Conservation (phyloP, 1,140 invertebrate genomes). For the Dreissena rostriformis region DNA sequence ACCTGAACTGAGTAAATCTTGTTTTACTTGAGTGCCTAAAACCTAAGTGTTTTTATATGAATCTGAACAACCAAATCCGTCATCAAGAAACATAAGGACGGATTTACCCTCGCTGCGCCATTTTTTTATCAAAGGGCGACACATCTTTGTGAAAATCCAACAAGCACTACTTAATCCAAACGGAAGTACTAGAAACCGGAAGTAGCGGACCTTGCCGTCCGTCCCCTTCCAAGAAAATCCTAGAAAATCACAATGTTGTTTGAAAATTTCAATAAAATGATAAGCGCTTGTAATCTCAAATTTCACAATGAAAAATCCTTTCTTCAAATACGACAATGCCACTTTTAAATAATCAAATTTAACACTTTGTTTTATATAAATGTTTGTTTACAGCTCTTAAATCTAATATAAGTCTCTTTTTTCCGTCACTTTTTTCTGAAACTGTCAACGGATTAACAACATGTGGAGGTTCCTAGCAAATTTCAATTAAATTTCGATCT, state of each 20-base stretch:
- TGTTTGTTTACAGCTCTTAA: conserved; percentile 35
- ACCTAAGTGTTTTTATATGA: neutral
- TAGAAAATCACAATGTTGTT: conserved; percentile 30
- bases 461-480: neutral
- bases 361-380: conserved; percentile 30
- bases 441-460: conserved; percentile 40
- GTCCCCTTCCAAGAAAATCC: conserved; percentile 27
- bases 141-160: conserved; percentile 39
- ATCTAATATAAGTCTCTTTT: conserved; percentile 46
- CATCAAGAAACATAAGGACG: conserved; percentile 36
- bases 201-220: neutral
- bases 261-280: conserved; percentile 32
- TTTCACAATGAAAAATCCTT: conserved; percentile 6
- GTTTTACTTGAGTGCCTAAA: neutral
- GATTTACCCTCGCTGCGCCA: conserved; percentile 33
- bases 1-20: conserved; percentile 26
- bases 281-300: conserved; percentile 41
- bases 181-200: conserved; percentile 31
- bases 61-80: conserved; percentile 31
- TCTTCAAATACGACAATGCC: conserved; percentile 19
- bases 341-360: conserved; percentile 43
- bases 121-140: conserved; percentile 28
- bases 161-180: conserved; percentile 24
- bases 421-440: conserved; percentile 15
- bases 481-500: conserved; percentile 19